A percentile compares a stretch with the other conserved stretches of the same genome.
These are phyloP conservation scores for Lateolabrax maculatus DNA, from an alignment of 2,797 vertebrate genomes.

Conservation along the genomic window DNA sequence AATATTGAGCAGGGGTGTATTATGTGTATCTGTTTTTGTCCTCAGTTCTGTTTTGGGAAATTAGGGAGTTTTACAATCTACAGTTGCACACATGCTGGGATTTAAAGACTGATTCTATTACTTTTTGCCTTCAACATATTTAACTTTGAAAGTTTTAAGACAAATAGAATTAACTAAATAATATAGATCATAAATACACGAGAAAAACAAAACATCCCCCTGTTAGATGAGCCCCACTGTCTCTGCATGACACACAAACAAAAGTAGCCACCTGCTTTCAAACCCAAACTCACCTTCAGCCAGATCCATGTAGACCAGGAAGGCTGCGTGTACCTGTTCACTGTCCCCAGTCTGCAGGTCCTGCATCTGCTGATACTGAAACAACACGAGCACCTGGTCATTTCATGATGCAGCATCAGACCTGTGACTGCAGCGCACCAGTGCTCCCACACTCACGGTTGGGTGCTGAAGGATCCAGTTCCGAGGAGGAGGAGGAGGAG, in stretches of 20 bases:
- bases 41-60: not conserved
- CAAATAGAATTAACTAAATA: too few relatives aligned
- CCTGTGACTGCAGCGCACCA: not conserved
- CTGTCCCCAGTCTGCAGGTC: slow-evolving; percentile 88
- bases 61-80: not conserved
- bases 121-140: not conserved
- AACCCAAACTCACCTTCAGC: slow-evolving; percentile 78
- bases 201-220: too few relatives aligned
- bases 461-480: slow-evolving; percentile 85
- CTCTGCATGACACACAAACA: not conserved
- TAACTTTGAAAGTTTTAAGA: not conserved
- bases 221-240: too few relatives aligned
- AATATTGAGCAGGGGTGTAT: not conserved
- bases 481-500: not conserved
- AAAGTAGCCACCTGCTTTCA: too few relatives aligned
- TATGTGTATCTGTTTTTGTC: not conserved
- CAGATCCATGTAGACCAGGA: slow-evolving; percentile 95
- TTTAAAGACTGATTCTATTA: not conserved
- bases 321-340: slow-evolving; percentile 90
- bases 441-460: slow-evolving; percentile 43
- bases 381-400: not conserved
- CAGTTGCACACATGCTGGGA: not conserved
- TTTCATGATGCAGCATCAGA: not conserved
- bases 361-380: slow-evolving; percentile 91
- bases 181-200: too few relatives aligned